Evolutionary conservation across 1,140 invertebrate genomes (phyloP).

Genomic region (Riptortus pedestris): DNA sequence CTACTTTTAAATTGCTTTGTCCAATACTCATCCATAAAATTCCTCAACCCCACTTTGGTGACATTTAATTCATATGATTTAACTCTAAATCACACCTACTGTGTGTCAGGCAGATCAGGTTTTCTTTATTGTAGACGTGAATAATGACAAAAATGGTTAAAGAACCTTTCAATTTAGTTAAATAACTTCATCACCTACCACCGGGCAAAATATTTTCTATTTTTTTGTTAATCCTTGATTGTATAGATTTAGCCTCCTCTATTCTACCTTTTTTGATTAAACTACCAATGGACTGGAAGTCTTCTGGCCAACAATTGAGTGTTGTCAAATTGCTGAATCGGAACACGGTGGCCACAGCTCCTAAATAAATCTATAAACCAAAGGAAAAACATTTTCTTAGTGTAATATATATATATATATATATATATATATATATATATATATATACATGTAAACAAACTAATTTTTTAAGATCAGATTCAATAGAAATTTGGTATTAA

Average conservation of each 20-base stretch:
- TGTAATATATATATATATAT: too few species aligned
- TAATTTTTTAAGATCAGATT: neutral
- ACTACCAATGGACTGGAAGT: conserved; percentile 37
- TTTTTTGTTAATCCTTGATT: neutral
- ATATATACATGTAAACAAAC: neutral
- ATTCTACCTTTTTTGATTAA: neutral
- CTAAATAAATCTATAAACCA: conserved; percentile 43
- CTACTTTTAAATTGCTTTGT: neutral
- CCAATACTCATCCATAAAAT: neutral
- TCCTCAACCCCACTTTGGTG: neutral
- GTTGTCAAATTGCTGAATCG: conserved; percentile 54
- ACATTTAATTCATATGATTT: neutral
- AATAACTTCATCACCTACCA: neutral
- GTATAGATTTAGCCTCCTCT: neutral
- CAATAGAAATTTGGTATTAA: neutral
- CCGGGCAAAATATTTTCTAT: neutral
- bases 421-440: too few species aligned
- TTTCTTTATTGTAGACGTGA: neutral
- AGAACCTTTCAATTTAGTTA: neutral
- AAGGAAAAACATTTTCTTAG: neutral
- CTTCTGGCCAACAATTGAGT: conserved; percentile 48
- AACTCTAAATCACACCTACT: neutral
- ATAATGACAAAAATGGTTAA: neutral
- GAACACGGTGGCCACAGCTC: conserved; percentile 51
- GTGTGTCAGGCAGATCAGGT: neutral